These are phyloP conservation scores for Drosophila bifasciata DNA, from an alignment of 1,140 invertebrate species.

Conservation along the genomic window DNA sequence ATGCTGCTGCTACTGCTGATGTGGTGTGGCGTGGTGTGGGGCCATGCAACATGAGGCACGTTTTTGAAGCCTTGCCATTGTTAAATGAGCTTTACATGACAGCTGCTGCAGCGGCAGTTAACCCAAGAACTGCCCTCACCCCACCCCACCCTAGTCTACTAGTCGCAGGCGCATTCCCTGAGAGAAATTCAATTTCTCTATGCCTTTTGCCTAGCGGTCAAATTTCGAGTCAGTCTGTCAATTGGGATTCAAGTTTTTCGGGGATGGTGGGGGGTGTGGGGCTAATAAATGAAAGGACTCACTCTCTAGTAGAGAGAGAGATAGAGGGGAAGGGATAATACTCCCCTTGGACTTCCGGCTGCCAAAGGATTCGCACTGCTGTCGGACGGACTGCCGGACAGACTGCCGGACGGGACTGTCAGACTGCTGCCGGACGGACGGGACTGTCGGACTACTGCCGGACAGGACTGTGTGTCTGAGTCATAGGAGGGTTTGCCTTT, in stretches of 20 bases:
- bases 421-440: background rate
- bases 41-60: constrained; percentile 20
- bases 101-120: constrained; percentile 43
- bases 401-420: no score
- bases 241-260: constrained; percentile 56
- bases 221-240: constrained; percentile 59
- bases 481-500: constrained; percentile 58
- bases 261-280: background rate
- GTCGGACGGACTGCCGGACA: background rate
- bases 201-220: constrained; percentile 49
- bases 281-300: constrained; percentile 58
- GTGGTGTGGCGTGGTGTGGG: background rate
- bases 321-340: constrained; percentile 41
- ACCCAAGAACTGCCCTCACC: constrained; percentile 12
- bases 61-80: constrained; percentile 59
- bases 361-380: background rate
- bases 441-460: no score
- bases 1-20: background rate
- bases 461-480: constrained; percentile 14
- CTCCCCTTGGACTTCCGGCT: constrained; percentile 45
- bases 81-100: constrained; percentile 65
- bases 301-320: constrained; percentile 3
- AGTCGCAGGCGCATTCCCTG: constrained; percentile 29
- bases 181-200: constrained; percentile 64
- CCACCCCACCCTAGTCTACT: background rate